Base-by-base conservation (phyloP, 2,113 vertebrate species). In the Aldabrachelys gigantea region DNA sequence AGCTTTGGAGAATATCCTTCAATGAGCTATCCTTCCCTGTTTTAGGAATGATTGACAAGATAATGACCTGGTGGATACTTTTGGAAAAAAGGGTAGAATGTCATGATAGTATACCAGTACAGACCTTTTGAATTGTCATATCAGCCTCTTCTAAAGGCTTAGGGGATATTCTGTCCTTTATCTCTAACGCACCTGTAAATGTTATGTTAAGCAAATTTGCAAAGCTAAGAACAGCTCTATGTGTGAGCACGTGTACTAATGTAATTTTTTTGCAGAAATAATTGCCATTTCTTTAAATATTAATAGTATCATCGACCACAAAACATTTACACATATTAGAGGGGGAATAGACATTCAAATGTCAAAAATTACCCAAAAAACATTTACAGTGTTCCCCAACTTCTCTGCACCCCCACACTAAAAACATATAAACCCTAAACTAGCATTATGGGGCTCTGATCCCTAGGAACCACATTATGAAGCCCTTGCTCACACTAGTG, bases 341-440 rank as follows among this genome's bases (percentile, higher is more conserved):
- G 38, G 14, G 9, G 29, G 21, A 16, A 62, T 35, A 83, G 3
- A 49, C 19, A 84, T 22, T 65, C 59, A 65, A 24, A n/a, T 38
- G 22, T 84, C 44, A 69, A 50, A 84, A 50, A n/a, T 50, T 84
- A 69, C 12, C 5, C 59, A 50, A 19, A 69, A 31, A 50, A 27
- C 62, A 84, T 69, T 84, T 49, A 35, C 57, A 84, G 29, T 10
- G 65, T 72, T 72, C 41, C 25, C 47, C 31, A 10, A 11, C 3
- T 88, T 44, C 8, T 22, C 2, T 29, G 87, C 4, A 72, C 19
- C n/a, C 5, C 1, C 8, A 44, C 2, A 50, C 0, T 2, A 72
- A 0, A 1, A 31, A 19, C 12, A 59, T 4, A 65, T 21, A 88
- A 82, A 56, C 49, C 1, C 12, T 25, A 2, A 27, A 4, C 41